Percentiles rank a stretch among this genome's conserved stretches.
phyloP scores from a whole-genome alignment of 2,888 invertebrate species.

The Agriotes lineatus region DNA sequence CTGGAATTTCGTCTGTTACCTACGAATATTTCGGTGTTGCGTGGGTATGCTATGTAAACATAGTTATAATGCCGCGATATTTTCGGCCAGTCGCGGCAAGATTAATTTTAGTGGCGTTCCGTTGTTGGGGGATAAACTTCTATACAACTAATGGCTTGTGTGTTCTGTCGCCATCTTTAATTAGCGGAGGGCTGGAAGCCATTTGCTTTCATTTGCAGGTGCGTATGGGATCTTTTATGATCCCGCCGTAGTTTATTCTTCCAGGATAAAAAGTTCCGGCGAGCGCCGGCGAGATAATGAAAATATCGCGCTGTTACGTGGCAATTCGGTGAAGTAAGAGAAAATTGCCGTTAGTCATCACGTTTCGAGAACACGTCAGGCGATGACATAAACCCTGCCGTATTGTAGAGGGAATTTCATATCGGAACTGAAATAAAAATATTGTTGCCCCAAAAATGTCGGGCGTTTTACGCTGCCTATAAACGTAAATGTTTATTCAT shows the following conservation, averaged over 20 bases:
- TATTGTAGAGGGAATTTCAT: slow-evolving; percentile 19
- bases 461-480: slow-evolving; percentile 17
- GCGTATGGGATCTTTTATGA: slow-evolving; percentile 11
- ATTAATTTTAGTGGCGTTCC: slow-evolving; percentile 4
- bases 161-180: slow-evolving; percentile 16
- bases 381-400: slow-evolving; percentile 11
- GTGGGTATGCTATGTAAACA: slow-evolving; percentile 6
- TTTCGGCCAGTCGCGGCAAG: background rate
- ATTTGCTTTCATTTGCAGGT: slow-evolving; percentile 20
- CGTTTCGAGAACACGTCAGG: slow-evolving; percentile 15
- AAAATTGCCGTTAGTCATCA: slow-evolving; percentile 22
- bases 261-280: background rate
- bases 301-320: slow-evolving; percentile 15
- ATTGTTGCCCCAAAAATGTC: slow-evolving; percentile 14
- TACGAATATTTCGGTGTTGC: background rate
- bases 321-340: slow-evolving; percentile 10
- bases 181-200: slow-evolving; percentile 8
- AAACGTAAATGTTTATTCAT: slow-evolving; percentile 27
- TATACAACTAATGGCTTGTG: slow-evolving; percentile 11
- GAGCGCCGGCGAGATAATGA: slow-evolving; percentile 10
- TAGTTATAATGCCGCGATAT: background rate
- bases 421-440: slow-evolving; percentile 21
- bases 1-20: too few species aligned
- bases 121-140: background rate
- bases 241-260: background rate